These are phyloP conservation scores for Microplitis demolitor DNA, from an alignment of 1,140 invertebrate species.

Conservation along the genomic window DNA sequence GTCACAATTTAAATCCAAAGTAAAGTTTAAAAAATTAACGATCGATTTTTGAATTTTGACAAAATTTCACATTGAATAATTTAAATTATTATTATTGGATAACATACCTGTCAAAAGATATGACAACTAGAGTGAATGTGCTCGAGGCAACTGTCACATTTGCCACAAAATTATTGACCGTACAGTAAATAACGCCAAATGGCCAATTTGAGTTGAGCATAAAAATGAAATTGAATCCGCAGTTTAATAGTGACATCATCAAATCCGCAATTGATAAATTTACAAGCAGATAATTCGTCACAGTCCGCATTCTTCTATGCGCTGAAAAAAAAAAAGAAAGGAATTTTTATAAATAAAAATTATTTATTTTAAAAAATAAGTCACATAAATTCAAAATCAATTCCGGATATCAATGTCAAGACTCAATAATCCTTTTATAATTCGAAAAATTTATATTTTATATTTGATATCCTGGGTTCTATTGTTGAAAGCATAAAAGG, in stretches of 20 bases:
- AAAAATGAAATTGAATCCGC: conserved; percentile 89
- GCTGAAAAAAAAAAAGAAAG: conserved; percentile 46
- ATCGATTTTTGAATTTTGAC: too few species aligned
- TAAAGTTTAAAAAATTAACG: not conserved
- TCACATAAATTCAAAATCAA: too few species aligned
- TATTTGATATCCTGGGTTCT: too few species aligned
- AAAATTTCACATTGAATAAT: too few species aligned
- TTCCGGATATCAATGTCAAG: too few species aligned
- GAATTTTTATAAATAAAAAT: too few species aligned
- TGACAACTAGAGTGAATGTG: conserved; percentile 88
- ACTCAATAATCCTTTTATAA: too few species aligned
- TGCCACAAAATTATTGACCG: conserved; percentile 87
- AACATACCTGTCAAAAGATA: conserved; percentile 80
- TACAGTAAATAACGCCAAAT: conserved; percentile 84
- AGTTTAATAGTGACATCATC: conserved; percentile 87
- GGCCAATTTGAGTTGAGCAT: conserved; percentile 85
- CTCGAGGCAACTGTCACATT: conserved; percentile 86
- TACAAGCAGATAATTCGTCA: conserved; percentile 92
- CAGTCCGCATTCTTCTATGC: conserved; percentile 87
- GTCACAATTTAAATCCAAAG: not conserved
- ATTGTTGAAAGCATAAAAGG: too few species aligned
- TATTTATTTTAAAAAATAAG: too few species aligned
- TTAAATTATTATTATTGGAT: not conserved
- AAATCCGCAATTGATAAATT: conserved; percentile 90
- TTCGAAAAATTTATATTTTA: too few species aligned